phyloP scores from a whole-genome alignment of 53 echinoderm and acorn worm genomes.

The Mesocentrotus franciscanus region DNA sequence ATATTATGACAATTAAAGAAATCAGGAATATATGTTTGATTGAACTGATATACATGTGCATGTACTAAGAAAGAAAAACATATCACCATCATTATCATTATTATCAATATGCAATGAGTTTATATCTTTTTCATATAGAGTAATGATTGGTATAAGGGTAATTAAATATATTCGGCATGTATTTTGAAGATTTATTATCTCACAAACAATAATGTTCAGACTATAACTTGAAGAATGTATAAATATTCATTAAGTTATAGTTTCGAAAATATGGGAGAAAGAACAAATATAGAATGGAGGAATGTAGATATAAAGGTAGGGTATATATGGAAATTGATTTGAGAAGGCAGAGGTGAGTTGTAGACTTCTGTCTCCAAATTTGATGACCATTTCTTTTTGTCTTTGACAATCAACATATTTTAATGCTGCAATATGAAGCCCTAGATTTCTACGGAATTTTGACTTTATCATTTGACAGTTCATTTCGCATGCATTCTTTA shows the following conservation, averaged over 20 bases:
- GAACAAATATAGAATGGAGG: too few species aligned
- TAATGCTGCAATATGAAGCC: too few species aligned
- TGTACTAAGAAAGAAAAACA: neutral
- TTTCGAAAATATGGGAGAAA: too few species aligned
- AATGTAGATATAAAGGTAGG: neutral
- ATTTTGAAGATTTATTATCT: neutral
- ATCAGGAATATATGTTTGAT: neutral
- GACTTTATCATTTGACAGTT: too few species aligned
- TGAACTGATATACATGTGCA: neutral
- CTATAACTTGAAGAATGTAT: too few species aligned
- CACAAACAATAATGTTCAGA: neutral
- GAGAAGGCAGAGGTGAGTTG: neutral
- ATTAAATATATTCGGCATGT: neutral
- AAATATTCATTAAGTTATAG: too few species aligned
- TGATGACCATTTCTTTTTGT: too few species aligned
- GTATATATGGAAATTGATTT: neutral
- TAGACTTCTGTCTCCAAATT: neutral
- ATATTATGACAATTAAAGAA: neutral
- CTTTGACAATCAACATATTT: too few species aligned
- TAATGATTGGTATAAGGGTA: neutral
- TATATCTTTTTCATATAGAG: neutral
- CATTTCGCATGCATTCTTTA: too few species aligned
- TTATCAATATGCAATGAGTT: too few species aligned
- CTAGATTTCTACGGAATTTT: too few species aligned
- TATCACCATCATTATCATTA: neutral